Evolutionary conservation across 2,797 vertebrate genomes (phyloP).

Genomic region (Bradypus variegatus): DNA sequence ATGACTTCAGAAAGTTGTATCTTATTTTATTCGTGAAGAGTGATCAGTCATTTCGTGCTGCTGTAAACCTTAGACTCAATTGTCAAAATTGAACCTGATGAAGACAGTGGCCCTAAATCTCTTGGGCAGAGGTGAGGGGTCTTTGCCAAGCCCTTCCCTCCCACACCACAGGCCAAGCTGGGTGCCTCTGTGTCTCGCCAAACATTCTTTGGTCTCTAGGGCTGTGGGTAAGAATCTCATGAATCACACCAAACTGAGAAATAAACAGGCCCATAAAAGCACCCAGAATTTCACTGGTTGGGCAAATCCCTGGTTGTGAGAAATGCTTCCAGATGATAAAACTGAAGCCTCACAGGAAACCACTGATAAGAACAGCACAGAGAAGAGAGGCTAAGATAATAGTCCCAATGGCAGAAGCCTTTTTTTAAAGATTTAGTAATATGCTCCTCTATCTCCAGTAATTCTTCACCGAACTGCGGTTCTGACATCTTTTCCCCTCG

Average conservation of each 20-base stretch:
- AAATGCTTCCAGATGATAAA: slow-evolving; percentile 16
- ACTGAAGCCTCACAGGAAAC: slow-evolving; percentile 6
- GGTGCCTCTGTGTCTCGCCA: background rate
- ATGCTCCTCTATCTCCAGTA: background rate
- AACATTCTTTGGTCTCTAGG: background rate
- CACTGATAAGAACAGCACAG: background rate
- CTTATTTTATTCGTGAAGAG: slow-evolving; percentile 20
- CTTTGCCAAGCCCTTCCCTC: background rate
- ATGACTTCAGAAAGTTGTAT: background rate
- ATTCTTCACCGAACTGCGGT: background rate
- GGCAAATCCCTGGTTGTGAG: background rate
- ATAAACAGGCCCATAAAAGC: background rate
- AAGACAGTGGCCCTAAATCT: background rate
- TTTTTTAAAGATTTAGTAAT: background rate
- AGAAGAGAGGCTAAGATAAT: background rate
- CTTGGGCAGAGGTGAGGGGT: background rate
- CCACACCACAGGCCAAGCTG: background rate
- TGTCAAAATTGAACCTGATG: background rate
- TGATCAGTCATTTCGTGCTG: background rate
- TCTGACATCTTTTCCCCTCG: background rate
- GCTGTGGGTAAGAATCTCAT: background rate
- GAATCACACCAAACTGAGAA: background rate
- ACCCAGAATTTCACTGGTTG: background rate
- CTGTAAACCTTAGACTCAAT: background rate
- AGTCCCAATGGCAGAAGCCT: background rate